Percentiles rank a stretch among this genome's conserved stretches.
Evolutionary conservation across 2,888 invertebrate species (phyloP).

Genomic region (Mimas tiliae): DNA sequence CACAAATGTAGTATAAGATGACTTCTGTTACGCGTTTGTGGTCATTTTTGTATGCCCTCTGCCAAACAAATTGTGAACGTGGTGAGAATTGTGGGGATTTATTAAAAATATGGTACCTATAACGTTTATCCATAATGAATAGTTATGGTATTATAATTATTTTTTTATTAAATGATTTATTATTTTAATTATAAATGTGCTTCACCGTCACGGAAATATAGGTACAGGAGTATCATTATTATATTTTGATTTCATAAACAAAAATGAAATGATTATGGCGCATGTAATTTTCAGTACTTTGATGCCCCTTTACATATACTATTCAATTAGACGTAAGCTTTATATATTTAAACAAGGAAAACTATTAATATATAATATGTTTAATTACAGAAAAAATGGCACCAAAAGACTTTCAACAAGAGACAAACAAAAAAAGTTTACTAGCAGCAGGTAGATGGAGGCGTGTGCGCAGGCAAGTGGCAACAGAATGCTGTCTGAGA

Average conservation of each 20-base stretch:
- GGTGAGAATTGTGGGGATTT: too few species aligned
- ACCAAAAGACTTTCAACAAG: conserved; percentile 58
- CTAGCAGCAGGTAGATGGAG: conserved; percentile 53
- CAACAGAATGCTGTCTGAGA: conserved; percentile 65
- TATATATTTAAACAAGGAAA: background rate
- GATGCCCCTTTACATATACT: too few species aligned
- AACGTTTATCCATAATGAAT: too few species aligned
- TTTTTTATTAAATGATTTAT: background rate
- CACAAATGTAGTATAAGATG: too few species aligned
- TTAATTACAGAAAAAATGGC: conserved; percentile 62
- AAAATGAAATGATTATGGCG: too few species aligned
- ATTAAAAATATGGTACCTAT: too few species aligned
- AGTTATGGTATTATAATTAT: background rate
- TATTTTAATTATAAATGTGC: background rate
- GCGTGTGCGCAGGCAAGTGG: conserved; percentile 67
- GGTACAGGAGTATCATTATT: background rate
- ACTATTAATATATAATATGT: background rate
- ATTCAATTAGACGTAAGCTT: too few species aligned
- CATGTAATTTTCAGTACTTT: too few species aligned
- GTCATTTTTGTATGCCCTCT: too few species aligned
- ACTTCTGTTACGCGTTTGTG: too few species aligned
- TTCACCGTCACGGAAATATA: background rate
- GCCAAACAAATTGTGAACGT: too few species aligned
- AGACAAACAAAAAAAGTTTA: conserved; percentile 49
- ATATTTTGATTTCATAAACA: background rate